Percentiles rank a stretch among this genome's conserved stretches.
These are phyloP conservation scores for Blastomussa wellsi DNA, from an alignment of 92 coral and sea anemone genomes.

Conservation along the genomic window DNA sequence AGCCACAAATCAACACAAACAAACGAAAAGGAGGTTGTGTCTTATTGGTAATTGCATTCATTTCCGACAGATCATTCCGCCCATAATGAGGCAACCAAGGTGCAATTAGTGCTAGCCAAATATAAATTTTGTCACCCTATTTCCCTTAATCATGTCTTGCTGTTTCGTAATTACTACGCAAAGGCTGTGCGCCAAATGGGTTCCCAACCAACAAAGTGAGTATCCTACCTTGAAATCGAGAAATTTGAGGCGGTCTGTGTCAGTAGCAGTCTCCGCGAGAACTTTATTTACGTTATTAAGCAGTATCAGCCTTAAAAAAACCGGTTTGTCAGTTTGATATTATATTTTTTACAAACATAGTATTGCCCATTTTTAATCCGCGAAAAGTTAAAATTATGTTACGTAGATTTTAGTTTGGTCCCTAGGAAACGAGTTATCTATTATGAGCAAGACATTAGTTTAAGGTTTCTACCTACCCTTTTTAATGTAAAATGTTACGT, in stretches of 20 bases:
- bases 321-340: not conserved
- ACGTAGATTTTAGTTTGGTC: not conserved
- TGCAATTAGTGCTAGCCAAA: conserved; percentile 39
- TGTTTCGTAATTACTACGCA: conserved; percentile 19
- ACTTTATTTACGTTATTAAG: too few species aligned
- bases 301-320: not conserved
- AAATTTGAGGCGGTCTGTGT: not conserved
- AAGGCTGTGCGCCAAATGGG: not conserved
- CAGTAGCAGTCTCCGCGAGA: too few species aligned
- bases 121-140: conserved; percentile 17
- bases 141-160: conserved; percentile 19
- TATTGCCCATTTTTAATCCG: not conserved
- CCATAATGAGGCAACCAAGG: conserved; percentile 30
- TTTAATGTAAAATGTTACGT: not conserved
- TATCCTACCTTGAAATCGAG: not conserved
- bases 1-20: conserved; percentile 17
- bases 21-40: not conserved
- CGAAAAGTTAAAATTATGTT: not conserved
- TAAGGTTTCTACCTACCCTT: not conserved
- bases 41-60: conserved; percentile 1
- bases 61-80: conserved; percentile 31
- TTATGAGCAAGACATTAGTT: not conserved
- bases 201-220: not conserved
- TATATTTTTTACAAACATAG: not conserved
- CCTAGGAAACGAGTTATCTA: not conserved